Conservation (phyloP, 2,888 invertebrate genomes). For the Hedychridium roseum region DNA sequence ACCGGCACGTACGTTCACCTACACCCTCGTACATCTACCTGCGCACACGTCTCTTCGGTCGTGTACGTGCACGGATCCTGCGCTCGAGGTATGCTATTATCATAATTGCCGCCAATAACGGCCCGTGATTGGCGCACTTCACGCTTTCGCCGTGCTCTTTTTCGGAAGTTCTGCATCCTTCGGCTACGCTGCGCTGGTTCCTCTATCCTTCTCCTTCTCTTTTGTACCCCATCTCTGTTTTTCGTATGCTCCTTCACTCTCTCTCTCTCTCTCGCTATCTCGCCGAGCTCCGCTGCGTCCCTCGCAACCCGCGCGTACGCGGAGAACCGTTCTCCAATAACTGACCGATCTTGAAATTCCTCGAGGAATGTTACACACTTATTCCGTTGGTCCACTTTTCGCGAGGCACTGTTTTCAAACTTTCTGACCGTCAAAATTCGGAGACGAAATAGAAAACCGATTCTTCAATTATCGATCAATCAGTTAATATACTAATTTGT, state of each 20-base stretch:
- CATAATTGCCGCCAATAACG: conserved; percentile 62
- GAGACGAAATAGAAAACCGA: too few relatives aligned
- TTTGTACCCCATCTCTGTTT: background rate
- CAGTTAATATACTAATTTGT: too few relatives aligned
- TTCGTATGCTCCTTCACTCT: background rate
- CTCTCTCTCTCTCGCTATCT: background rate
- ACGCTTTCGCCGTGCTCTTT: conserved; percentile 54
- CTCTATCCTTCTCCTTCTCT: background rate
- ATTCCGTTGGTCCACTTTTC: too few relatives aligned
- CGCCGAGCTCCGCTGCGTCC: background rate
- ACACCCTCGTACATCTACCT: background rate
- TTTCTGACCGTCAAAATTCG: too few relatives aligned
- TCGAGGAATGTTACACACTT: too few relatives aligned
- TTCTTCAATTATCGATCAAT: too few relatives aligned
- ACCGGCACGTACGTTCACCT: conserved; percentile 10
- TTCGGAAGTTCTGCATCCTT: conserved; percentile 55
- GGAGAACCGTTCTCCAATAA: too few relatives aligned
- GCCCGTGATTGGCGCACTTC: conserved; percentile 59
- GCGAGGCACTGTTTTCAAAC: too few relatives aligned
- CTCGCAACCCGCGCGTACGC: too few relatives aligned
- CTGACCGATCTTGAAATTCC: too few relatives aligned
- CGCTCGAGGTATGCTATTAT: conserved; percentile 58
- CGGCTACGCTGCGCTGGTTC: conserved; percentile 27
- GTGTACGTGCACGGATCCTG: conserved; percentile 26
- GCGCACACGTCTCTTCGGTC: conserved; percentile 5